phyloP scores from a whole-genome alignment of 2,797 vertebrate species.

The Euphonia xanthogaster region DNA sequence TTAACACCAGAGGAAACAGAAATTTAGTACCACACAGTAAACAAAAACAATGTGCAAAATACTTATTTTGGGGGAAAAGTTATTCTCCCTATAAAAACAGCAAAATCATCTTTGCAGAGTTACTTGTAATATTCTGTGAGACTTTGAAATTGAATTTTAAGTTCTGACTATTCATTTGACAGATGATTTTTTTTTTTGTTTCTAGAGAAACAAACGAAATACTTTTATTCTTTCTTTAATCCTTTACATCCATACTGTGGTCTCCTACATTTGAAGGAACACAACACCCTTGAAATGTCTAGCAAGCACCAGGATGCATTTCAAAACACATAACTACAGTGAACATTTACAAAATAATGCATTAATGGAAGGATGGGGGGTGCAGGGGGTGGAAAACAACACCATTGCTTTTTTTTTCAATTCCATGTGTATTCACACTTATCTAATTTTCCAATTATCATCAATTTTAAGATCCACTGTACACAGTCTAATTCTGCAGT shows the following conservation, averaged over 20 bases:
- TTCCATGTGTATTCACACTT: neutral
- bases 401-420: neutral
- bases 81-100: neutral
- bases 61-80: accelerated
- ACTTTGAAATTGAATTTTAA: neutral
- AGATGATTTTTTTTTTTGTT: neutral
- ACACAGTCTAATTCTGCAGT: neutral
- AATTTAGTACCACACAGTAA: neutral
- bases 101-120: neutral
- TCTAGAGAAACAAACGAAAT: neutral
- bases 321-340: neutral
- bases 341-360: neutral
- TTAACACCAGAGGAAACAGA: neutral
- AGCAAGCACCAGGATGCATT: neutral
- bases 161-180: neutral
- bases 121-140: neutral
- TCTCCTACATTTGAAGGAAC: neutral
- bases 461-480: neutral
- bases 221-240: neutral
- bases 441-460: neutral
- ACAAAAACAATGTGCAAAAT: neutral
- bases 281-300: neutral
- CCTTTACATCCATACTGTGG: neutral
- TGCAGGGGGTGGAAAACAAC: neutral
- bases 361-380: neutral